phyloP scores from a whole-genome alignment of 2,888 invertebrate species.

The Hemithea aestivaria region DNA sequence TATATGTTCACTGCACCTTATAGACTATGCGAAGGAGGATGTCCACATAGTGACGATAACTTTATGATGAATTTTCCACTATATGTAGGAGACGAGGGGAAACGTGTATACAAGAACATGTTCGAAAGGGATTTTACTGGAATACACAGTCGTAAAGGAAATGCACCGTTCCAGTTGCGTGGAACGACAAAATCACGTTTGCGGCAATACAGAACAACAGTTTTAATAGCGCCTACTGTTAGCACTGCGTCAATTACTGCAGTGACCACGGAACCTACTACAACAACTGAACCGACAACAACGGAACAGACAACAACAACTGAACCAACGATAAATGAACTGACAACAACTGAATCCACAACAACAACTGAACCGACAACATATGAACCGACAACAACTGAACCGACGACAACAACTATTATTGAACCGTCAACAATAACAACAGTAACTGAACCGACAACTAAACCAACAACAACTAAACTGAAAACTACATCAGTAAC shows the following conservation, averaged over 20 bases:
- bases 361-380: neutral
- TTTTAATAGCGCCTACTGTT: no score
- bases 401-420: neutral
- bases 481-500: slow-evolving; percentile 1
- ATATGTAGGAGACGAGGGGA: slow-evolving; percentile 43
- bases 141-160: slow-evolving; percentile 19
- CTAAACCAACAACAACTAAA: neutral
- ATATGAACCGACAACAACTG: neutral
- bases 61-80: slow-evolving; percentile 52
- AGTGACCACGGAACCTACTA: neutral
- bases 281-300: neutral
- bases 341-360: neutral
- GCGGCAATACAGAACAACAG: neutral
- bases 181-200: slow-evolving; percentile 24
- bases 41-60: slow-evolving; percentile 31
- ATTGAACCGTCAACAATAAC: neutral
- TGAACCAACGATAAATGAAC: neutral
- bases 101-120: slow-evolving; percentile 30
- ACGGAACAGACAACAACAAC: neutral
- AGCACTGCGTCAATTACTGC: neutral
- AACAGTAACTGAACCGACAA: neutral
- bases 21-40: slow-evolving; percentile 50
- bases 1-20: slow-evolving; percentile 63
- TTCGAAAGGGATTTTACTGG: slow-evolving; percentile 38
- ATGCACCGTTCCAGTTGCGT: slow-evolving; percentile 40